These are phyloP conservation scores for Furcifer pardalis DNA, from an alignment of 2,797 vertebrate genomes.

Conservation along the genomic window DNA sequence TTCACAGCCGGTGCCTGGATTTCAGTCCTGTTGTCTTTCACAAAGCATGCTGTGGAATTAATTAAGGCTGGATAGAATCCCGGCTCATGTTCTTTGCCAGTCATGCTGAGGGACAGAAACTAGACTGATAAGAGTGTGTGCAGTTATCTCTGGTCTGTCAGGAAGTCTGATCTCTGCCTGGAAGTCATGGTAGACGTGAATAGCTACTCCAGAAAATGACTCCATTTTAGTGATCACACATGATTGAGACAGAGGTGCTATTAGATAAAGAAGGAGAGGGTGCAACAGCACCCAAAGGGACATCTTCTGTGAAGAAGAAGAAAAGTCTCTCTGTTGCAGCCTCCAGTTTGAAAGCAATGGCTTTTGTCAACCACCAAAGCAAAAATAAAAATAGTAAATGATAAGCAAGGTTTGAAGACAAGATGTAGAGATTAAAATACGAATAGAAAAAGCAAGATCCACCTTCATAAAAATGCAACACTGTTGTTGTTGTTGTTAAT, in stretches of 20 bases:
- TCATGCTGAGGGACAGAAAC: not conserved
- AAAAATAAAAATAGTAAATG: not conserved
- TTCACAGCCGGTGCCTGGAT: not conserved
- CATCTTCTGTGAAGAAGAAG: not conserved
- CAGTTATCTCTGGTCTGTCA: not conserved
- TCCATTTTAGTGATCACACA: not conserved
- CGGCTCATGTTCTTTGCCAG: not conserved
- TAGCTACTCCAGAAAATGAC: not conserved
- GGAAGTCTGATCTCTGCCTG: not conserved
- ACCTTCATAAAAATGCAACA: no score
- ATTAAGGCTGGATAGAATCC: not conserved
- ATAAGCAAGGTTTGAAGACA: not conserved
- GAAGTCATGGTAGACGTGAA: not conserved
- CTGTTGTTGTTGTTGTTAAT: no score
- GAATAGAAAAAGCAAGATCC: no score
- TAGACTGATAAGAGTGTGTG: not conserved
- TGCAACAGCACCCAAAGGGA: not conserved
- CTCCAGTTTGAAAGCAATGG: not conserved
- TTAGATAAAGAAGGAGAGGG: not conserved
- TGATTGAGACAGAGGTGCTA: no score
- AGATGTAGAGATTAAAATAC: no score
- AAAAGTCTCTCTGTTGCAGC: no score
- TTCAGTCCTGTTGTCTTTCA: not conserved
- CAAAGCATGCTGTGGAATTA: not conserved
- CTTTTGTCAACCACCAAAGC: not conserved